Base-by-base conservation (phyloP, 2,113 vertebrate species). In the Sarotherodon lohbergeri region DNA sequence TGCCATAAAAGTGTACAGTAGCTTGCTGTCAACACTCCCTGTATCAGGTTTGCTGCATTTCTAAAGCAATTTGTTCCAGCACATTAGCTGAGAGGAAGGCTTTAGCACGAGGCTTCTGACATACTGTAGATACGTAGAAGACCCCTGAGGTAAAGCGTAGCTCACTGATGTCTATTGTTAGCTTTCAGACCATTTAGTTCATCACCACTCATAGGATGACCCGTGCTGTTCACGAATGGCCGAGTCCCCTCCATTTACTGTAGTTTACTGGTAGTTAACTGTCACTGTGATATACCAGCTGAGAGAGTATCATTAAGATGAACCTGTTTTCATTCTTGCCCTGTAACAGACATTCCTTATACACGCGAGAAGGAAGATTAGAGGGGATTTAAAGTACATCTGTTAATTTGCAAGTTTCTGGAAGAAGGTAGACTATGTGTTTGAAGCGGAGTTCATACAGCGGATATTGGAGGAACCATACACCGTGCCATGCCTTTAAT, bases 401-500 rank as follows among this genome's bases (percentile, higher is more conserved):
- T 84, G 88, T 92, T 96, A 89, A 93, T 95, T 92, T 93, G 89
- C 80, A 55, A 79, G 80, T 81, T 43, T 86, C 82, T 80, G 81
- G 71, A 87, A 92, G 80, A 80, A 92, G 90, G 73, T 82, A 90
- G 83, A 78, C 41, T 17, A 41, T 36, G 82, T 50, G 87, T 92
- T 88, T 91, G 92, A 93, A 88, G 91, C 80, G 29, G 13, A 85
- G 95, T 95, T 95, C 93, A 95, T 57, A 41, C 66, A 90, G 84
- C 82, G 89, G 89, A 54, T 88, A 91, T 3, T 34, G 32, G 46
- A 79, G 83, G 59, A 84, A 80, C 80, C 82, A 39, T 76, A 81
- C 84, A 24, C 46, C 36, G 43, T 63, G 78, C 89, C 89, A 80
- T 61, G 57, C 59, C 71, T 89, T 86, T 94, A 93, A 94, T 93